phyloP scores from a whole-genome alignment of 2,888 invertebrate genomes.

The Cheilosia impressa region DNA sequence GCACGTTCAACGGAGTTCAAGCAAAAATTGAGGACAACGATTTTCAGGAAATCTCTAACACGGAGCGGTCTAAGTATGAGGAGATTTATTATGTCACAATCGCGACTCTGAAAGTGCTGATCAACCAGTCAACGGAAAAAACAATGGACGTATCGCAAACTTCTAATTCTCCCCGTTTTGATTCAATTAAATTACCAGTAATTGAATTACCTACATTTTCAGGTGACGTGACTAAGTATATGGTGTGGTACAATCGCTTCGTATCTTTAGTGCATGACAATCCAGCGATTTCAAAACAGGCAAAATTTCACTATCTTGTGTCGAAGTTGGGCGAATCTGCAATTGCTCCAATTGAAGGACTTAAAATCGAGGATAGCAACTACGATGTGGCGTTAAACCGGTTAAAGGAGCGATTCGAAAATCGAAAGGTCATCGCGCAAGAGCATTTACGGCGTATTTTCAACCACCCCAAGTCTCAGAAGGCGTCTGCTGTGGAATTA shows the following conservation, averaged over 20 bases:
- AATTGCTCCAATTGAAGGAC: neutral
- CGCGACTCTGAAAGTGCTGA: too few relatives aligned
- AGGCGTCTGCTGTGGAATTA: constrained; percentile 4
- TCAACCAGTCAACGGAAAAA: too few relatives aligned
- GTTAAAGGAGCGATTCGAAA: constrained; percentile 29
- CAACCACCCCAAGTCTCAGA: constrained; percentile 9
- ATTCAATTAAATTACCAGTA: too few relatives aligned
- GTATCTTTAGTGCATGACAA: constrained; percentile 18
- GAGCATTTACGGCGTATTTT: constrained; percentile 13
- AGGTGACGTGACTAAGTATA: constrained; percentile 41
- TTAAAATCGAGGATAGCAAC: constrained; percentile 27
- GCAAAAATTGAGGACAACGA: too few relatives aligned
- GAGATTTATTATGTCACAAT: too few relatives aligned
- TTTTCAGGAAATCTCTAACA: too few relatives aligned
- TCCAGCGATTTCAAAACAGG: constrained; percentile 4
- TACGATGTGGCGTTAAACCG: constrained; percentile 15
- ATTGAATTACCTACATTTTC: neutral
- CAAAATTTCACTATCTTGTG: constrained; percentile 26
- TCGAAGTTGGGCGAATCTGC: constrained; percentile 29
- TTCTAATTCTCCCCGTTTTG: too few relatives aligned
- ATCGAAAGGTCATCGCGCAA: constrained; percentile 11
- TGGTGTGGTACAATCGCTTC: constrained; percentile 35
- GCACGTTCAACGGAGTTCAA: neutral
- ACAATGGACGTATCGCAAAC: too few relatives aligned
- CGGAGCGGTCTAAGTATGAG: too few relatives aligned